These are phyloP conservation scores for Amphilophus citrinellus DNA, from an alignment of 2,113 vertebrate genomes.

Conservation along the genomic window DNA sequence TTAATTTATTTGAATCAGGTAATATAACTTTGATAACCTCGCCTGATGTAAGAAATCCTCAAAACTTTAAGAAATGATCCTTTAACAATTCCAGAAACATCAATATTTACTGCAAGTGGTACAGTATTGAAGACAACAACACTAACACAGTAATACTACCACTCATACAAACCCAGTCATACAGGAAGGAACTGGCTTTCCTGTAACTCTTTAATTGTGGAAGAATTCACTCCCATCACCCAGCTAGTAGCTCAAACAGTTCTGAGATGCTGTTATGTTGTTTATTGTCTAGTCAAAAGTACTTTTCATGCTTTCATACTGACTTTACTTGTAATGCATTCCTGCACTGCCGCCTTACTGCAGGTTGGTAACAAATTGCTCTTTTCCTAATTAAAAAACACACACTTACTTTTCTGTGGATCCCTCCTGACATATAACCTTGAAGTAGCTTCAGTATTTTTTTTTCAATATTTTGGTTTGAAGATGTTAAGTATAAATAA, in stretches of 20 bases:
- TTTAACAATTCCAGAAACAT: not conserved
- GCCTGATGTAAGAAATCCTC: not conserved
- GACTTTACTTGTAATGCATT: constrained; percentile 35
- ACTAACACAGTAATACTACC: not conserved
- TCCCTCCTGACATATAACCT: not conserved
- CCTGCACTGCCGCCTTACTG: not conserved
- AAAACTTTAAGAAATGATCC: not conserved
- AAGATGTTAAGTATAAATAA: not conserved
- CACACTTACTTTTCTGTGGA: not conserved
- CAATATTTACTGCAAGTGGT: not conserved
- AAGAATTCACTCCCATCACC: not conserved
- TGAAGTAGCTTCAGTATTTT: not conserved
- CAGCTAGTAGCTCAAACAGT: not conserved
- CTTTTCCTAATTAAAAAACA: not conserved
- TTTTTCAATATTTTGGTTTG: not conserved
- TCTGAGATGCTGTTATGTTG: not conserved
- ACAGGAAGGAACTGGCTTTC: not conserved
- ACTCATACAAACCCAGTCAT: not conserved
- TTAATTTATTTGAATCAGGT: not conserved
- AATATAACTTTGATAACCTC: not conserved
- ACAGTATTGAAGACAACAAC: not conserved
- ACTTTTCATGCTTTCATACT: not conserved
- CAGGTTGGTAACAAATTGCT: constrained; percentile 14
- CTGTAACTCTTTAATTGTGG: not conserved
- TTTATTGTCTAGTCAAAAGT: constrained; percentile 48